These are phyloP conservation scores for Doris montereyensis DNA, from an alignment of 2,888 invertebrate species.

Conservation along the genomic window DNA sequence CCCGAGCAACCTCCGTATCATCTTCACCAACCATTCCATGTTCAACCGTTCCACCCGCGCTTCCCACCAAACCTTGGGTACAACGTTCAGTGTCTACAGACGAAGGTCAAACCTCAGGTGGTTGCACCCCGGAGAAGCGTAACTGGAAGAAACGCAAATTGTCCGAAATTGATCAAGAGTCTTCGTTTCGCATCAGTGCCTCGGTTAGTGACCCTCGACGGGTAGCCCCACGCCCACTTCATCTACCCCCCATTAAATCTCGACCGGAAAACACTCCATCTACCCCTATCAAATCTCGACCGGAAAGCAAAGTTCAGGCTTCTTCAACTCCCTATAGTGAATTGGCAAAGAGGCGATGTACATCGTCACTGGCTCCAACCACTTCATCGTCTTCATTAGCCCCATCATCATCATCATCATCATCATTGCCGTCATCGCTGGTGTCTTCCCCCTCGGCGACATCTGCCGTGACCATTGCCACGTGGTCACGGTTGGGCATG, in stretches of 20 bases:
- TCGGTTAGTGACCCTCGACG: too few relatives aligned
- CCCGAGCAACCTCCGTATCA: neutral
- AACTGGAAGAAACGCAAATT: conserved; percentile 43
- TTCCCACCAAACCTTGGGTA: neutral
- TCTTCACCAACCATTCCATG: neutral
- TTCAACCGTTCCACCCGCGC: neutral
- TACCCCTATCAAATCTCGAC: too few relatives aligned
- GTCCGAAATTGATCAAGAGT: conserved; percentile 5
- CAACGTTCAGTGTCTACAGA: neutral
- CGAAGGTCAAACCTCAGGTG: neutral
- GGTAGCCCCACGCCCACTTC: too few relatives aligned
- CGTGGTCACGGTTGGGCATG: too few relatives aligned
- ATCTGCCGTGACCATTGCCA: too few relatives aligned
- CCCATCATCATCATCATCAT: neutral
- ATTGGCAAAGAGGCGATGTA: too few relatives aligned
- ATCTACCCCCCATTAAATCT: too few relatives aligned
- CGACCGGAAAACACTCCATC: too few relatives aligned
- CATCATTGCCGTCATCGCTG: neutral
- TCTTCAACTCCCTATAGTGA: too few relatives aligned
- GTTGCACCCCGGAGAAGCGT: conserved; percentile 24
- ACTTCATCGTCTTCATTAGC: neutral
- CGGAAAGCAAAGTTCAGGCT: too few relatives aligned
- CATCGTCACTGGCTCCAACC: too few relatives aligned
- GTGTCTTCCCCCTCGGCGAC: neutral
- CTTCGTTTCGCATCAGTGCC: too few relatives aligned